These are phyloP conservation scores for Saxidomus purpurata DNA, from an alignment of 1,140 invertebrate species.

Conservation along the genomic window DNA sequence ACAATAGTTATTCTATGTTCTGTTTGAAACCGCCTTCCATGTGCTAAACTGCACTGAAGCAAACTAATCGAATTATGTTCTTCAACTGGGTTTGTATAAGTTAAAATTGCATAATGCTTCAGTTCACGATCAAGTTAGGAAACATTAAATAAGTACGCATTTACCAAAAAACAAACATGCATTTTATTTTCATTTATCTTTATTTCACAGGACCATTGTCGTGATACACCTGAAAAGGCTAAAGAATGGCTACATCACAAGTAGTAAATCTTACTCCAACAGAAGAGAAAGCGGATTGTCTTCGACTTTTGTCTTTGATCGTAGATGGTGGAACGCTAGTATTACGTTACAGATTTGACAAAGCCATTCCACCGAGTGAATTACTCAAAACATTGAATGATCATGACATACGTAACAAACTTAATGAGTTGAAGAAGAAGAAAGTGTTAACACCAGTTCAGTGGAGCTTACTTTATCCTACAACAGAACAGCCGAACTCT, in stretches of 20 bases:
- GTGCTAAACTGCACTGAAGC: no score
- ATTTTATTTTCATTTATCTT: no score
- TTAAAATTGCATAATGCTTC: no score
- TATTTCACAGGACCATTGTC: no score
- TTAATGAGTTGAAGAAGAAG: background rate
- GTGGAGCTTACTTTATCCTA: background rate
- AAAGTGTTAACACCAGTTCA: background rate
- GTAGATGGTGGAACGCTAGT: background rate
- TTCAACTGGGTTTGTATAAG: no score
- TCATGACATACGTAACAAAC: background rate
- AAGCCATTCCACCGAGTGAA: background rate
- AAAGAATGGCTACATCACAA: background rate
- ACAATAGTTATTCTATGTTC: no score
- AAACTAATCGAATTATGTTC: no score
- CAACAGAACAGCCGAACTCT: background rate
- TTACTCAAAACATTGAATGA: background rate
- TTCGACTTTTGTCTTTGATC: background rate
- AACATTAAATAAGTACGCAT: no score
- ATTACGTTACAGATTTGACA: conserved; percentile 9
- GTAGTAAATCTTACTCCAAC: background rate
- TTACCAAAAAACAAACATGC: no score
- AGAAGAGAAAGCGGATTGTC: background rate
- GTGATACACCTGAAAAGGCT: no score
- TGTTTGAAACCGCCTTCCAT: no score
- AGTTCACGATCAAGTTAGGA: no score